Evolutionary conservation across 2,113 vertebrate species (phyloP).

Genomic region (Perognathus longimembris): DNA sequence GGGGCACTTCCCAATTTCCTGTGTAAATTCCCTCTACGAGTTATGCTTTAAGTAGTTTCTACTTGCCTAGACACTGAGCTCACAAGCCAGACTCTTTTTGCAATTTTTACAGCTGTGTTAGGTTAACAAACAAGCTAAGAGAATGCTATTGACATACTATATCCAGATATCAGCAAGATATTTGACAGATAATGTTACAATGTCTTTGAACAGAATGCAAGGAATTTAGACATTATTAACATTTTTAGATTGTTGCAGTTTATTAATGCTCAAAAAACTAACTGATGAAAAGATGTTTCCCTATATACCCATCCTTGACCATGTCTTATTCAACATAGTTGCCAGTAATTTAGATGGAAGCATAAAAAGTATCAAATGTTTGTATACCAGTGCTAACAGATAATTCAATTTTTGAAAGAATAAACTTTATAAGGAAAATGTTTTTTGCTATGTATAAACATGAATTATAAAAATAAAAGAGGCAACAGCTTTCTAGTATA

Average conservation of each 20-base stretch:
- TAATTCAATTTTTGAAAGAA: constrained; percentile 20
- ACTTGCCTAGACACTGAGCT: not conserved
- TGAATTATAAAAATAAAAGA: not conserved
- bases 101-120: not conserved
- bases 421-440: constrained; percentile 34
- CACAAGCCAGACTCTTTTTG: not conserved
- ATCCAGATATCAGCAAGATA: constrained; percentile 32
- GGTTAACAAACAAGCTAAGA: not conserved
- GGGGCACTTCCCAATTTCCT: not conserved
- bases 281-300: constrained; percentile 21
- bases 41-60: not conserved
- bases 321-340: constrained; percentile 9
- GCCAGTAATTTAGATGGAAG: constrained; percentile 17
- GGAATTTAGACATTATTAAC: not conserved
- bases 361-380: constrained; percentile 22
- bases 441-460: constrained; percentile 12
- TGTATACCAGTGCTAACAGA: not conserved
- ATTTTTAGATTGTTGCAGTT: not conserved
- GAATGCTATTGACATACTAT: not conserved
- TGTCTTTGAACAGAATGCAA: constrained; percentile 27
- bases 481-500: not conserved
- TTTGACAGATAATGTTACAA: not conserved
- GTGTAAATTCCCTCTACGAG: not conserved
- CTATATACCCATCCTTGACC: not conserved
- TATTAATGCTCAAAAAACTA: constrained; percentile 27